phyloP scores from a whole-genome alignment of 2,888 invertebrate genomes.

The Eretmocerus hayati region DNA sequence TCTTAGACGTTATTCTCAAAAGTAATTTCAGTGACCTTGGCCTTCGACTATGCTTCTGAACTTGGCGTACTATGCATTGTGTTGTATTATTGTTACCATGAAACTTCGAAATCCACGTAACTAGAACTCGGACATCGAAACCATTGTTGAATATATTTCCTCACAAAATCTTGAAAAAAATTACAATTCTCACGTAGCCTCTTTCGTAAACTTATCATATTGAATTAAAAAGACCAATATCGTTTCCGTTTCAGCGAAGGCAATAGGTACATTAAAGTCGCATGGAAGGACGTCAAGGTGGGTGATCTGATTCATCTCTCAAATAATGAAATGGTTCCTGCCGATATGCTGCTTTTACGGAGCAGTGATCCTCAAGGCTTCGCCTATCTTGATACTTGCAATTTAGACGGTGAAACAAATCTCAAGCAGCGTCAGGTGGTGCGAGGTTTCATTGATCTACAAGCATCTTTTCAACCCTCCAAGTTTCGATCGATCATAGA shows the following conservation, averaged over 20 bases:
- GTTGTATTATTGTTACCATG: no score
- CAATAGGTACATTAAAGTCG: conserved; percentile 73
- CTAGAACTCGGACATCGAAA: no score
- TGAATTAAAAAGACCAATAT: neutral
- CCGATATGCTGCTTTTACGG: conserved; percentile 83
- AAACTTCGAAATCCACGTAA: no score
- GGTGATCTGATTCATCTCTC: conserved; percentile 93
- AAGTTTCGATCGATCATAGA: conserved; percentile 80
- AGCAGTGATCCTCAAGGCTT: conserved; percentile 83
- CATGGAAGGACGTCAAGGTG: conserved; percentile 86
- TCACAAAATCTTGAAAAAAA: no score
- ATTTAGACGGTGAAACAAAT: conserved; percentile 94
- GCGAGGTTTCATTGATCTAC: conserved; percentile 68
- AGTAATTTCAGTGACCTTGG: conserved; percentile 21
- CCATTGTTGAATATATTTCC: no score
- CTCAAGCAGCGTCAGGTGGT: conserved; percentile 85
- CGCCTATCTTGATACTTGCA: conserved; percentile 93
- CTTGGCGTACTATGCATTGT: no score
- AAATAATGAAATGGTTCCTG: conserved; percentile 94
- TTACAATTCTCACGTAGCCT: no score
- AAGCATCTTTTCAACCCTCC: conserved; percentile 66
- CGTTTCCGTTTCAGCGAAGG: conserved; percentile 56
- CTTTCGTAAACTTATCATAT: neutral
- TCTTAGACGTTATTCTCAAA: neutral
- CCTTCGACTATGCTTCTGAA: no score